Evolutionary conservation across 2,888 invertebrate genomes (phyloP), one percentile per base, ranked within the genome.

Genomic region (Drosophila atripex): DNA sequence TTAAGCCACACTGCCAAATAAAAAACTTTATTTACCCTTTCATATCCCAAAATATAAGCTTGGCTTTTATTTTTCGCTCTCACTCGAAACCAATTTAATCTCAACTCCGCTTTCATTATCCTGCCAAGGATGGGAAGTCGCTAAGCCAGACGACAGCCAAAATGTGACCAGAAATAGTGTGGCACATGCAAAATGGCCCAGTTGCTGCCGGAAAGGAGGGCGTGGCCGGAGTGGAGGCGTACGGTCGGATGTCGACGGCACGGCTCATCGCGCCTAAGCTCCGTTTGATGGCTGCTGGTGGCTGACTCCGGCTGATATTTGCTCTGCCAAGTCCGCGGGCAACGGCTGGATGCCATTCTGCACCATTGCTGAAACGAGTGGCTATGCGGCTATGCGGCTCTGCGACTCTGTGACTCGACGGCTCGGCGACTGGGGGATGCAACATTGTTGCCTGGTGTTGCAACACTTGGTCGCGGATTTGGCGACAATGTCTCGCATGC

Each of bases 391-490:
- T 28, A n/a, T 23, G 32, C 21, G 35, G 28, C 51, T 12, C 32
- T 11, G 28, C 11, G 28, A 18, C 35, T 28, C 16, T 23, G 32
- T 5, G 60, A 9, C 41, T 21, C 39, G 8, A 7, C 21, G 35
- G 28, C 51, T 12, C 32, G 14, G 28, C 11, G 28, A 18, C 35
- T 16, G 46, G 35, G 35, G 69, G 43, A 50, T 53, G 72, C 73
- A 60, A 73, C 72, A 58, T 32, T 72, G 71, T 71, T 68, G 76
- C 63, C 72, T 59, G 68, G 74, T 64, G 74, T 73, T 80, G 80
- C 80, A 82, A 77, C 83, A 82, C 80, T 86, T 80, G 77, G 58
- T 50, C 79, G 80, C 71, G 80, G 86, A 83, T 80, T 80, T 83
- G 80, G 80, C 71, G 84, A 82, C 86, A 82, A 79, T 83, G 80